These are phyloP conservation scores for Malthinus seriepunctatus DNA, from an alignment of 2,888 invertebrate species.

Conservation along the genomic window DNA sequence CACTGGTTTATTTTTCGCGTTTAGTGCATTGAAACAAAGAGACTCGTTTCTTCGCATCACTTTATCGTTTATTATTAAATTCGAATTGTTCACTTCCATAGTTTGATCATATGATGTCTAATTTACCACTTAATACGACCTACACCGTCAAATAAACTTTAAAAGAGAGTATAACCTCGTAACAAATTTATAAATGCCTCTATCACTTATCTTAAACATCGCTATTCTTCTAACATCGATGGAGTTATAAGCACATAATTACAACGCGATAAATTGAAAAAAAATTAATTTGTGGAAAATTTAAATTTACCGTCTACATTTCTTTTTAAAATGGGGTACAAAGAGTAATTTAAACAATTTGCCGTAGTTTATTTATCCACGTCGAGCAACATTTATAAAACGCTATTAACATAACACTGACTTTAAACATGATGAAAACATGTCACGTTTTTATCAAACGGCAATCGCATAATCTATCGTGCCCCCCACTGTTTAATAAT, in stretches of 20 bases:
- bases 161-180: conserved; percentile 22
- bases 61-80: conserved; percentile 32
- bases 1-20: conserved; percentile 9
- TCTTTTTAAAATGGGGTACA: neutral
- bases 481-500: conserved; percentile 20
- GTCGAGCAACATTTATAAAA: conserved; percentile 12
- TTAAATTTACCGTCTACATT: too few relatives aligned
- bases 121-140: conserved; percentile 35
- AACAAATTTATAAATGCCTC: conserved; percentile 22
- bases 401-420: conserved; percentile 25
- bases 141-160: conserved; percentile 29
- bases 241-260: neutral
- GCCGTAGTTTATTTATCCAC: conserved; percentile 1
- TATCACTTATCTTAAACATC: conserved; percentile 13
- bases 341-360: conserved; percentile 6
- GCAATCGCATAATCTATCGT: conserved; percentile 26
- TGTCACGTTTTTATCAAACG: conserved; percentile 29
- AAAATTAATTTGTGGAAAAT: too few relatives aligned
- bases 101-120: conserved; percentile 33
- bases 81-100: conserved; percentile 34
- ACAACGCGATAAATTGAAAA: neutral
- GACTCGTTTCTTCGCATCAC: conserved; percentile 25
- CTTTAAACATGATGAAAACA: conserved; percentile 19
- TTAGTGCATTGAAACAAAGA: conserved; percentile 32
- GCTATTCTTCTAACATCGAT: conserved; percentile 3